Conservation (phyloP, 35 echinoderm and acorn worm species). For the Apostichopus californicus region DNA sequence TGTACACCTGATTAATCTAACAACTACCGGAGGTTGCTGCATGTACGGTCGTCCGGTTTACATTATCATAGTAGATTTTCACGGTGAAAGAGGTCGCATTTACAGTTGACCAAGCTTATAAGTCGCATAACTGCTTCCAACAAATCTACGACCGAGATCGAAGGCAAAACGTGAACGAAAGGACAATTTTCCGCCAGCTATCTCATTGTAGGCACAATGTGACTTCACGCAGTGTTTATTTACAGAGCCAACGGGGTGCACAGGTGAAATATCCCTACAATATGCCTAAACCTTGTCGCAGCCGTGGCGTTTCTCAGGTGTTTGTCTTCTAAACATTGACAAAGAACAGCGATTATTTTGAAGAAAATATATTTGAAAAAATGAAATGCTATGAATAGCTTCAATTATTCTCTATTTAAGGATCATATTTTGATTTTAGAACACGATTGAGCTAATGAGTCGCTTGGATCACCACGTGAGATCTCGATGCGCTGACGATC, state of each 20-base stretch:
- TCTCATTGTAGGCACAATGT: not conserved
- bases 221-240: constrained; percentile 56
- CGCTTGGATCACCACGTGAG: not conserved
- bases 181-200: not conserved
- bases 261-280: constrained; percentile 20
- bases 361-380: not conserved
- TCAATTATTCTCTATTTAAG: constrained; percentile 2
- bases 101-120: not conserved
- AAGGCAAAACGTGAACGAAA: not conserved
- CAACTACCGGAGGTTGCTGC: constrained; percentile 37
- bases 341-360: constrained; percentile 6
- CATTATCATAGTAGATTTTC: not conserved
- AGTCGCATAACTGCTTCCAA: not conserved
- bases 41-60: constrained; percentile 34
- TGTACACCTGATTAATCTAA: constrained; percentile 9
- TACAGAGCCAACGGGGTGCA: constrained; percentile 55
- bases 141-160: not conserved
- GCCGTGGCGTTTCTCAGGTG: constrained; percentile 25
- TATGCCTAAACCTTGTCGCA: not conserved
- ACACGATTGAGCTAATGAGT: not conserved
- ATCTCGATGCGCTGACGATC: not conserved
- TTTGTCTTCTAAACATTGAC: constrained; percentile 42
- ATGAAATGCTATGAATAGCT: constrained; percentile 39
- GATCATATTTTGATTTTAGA: not conserved
- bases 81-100: not conserved